Conservation (phyloP, 2,888 invertebrate genomes). For the Salpingus planirostris region DNA sequence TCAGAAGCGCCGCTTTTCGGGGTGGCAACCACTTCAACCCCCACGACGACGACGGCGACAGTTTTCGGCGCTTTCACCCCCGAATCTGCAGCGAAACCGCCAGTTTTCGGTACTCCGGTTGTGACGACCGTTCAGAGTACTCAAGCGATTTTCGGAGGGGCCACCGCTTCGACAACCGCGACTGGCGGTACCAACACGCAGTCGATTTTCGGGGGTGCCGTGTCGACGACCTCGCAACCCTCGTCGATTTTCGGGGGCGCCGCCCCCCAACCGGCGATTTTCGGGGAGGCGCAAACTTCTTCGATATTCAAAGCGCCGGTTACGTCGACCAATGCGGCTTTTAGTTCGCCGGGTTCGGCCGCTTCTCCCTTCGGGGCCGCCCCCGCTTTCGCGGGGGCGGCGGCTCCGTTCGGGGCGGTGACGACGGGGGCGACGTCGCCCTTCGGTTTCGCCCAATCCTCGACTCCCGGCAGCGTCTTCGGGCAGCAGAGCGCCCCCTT, state of each 20-base stretch:
- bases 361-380: constrained; percentile 3
- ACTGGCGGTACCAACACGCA: neutral
- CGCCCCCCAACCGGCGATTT: too few species aligned
- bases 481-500: constrained; percentile 1
- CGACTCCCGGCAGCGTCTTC: constrained; percentile 7
- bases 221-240: too few species aligned
- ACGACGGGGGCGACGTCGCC: too few species aligned
- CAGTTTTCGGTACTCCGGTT: constrained; percentile 36
- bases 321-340: too few species aligned
- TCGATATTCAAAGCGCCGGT: too few species aligned
- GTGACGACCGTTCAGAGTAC: too few species aligned
- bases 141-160: too few species aligned
- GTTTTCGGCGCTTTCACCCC: constrained; percentile 1
- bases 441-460: constrained; percentile 12
- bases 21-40: constrained; percentile 3
- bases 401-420: too few species aligned
- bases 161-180: neutral
- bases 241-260: too few species aligned
- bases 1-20: too few species aligned
- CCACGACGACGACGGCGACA: constrained; percentile 4
- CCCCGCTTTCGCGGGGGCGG: too few species aligned
- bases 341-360: neutral
- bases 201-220: neutral
- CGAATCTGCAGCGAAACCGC: constrained; percentile 14
- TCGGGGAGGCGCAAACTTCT: too few species aligned